phyloP scores from a whole-genome alignment of 1,140 invertebrate species.

The Bombus sibiricus region DNA sequence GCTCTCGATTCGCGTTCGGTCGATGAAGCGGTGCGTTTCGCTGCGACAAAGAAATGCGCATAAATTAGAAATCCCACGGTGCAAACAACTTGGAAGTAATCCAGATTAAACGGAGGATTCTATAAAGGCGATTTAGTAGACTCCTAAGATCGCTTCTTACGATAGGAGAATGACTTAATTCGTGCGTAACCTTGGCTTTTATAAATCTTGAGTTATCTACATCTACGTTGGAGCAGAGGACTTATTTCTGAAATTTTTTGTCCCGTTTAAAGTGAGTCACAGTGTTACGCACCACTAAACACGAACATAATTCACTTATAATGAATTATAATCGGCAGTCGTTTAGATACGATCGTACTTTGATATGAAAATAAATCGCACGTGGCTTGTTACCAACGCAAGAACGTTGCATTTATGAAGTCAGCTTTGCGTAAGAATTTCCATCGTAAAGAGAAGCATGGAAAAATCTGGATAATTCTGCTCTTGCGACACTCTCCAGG shows the following conservation, averaged over 20 bases:
- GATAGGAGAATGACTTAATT: constrained; percentile 29
- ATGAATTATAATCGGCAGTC: neutral
- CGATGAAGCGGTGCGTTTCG: neutral
- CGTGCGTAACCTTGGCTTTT: constrained; percentile 30
- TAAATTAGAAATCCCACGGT: neutral
- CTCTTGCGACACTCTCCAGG: too few relatives aligned
- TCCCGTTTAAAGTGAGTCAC: neutral
- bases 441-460: neutral
- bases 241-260: constrained; percentile 1
- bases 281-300: neutral
- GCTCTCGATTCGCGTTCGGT: neutral
- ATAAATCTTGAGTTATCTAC: neutral
- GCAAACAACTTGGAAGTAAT: constrained; percentile 8
- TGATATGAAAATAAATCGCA: neutral
- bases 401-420: neutral
- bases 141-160: neutral
- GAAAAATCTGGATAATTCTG: neutral
- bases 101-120: constrained; percentile 7
- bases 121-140: constrained; percentile 13
- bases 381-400: too few relatives aligned
- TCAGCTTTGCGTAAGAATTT: neutral
- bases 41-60: neutral
- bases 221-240: neutral
- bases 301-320: neutral
- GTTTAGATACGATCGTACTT: neutral